Conservation (phyloP, 2,113 vertebrate species). For the Malurus cyaneus region DNA sequence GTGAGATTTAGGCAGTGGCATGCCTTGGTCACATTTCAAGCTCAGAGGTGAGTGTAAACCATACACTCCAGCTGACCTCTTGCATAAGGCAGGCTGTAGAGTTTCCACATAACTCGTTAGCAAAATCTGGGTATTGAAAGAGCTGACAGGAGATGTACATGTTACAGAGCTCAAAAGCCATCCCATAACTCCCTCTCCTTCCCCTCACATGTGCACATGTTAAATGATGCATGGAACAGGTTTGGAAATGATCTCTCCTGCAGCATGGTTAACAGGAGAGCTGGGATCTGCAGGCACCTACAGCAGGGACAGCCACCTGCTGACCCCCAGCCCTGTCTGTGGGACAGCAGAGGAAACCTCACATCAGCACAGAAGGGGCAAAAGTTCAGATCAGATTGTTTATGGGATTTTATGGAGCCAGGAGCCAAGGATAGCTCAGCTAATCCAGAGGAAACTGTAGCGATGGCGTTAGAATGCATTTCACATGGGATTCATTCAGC, state of each 20-base stretch:
- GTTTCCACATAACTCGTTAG: neutral
- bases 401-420: conserved; percentile 33
- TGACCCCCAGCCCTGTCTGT: neutral
- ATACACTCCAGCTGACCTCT: neutral
- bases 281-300: neutral
- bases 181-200: neutral
- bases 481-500: conserved; percentile 63
- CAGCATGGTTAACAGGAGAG: neutral
- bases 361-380: conserved; percentile 19
- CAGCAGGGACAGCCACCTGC: neutral
- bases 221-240: neutral
- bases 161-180: neutral
- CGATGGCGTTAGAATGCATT: conserved; percentile 29
- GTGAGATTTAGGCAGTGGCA: neutral
- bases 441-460: conserved; percentile 61
- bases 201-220: neutral
- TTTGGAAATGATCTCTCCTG: neutral
- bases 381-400: conserved; percentile 63
- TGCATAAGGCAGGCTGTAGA: neutral
- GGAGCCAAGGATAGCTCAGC: conserved; percentile 63
- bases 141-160: neutral
- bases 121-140: neutral
- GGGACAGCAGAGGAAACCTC: neutral
- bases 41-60: neutral
- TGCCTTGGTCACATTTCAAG: neutral